Percentiles rank a stretch among this genome's conserved stretches.
Conservation (phyloP, 2,113 vertebrate species). For the Cyprinodon brontotheroides region DNA sequence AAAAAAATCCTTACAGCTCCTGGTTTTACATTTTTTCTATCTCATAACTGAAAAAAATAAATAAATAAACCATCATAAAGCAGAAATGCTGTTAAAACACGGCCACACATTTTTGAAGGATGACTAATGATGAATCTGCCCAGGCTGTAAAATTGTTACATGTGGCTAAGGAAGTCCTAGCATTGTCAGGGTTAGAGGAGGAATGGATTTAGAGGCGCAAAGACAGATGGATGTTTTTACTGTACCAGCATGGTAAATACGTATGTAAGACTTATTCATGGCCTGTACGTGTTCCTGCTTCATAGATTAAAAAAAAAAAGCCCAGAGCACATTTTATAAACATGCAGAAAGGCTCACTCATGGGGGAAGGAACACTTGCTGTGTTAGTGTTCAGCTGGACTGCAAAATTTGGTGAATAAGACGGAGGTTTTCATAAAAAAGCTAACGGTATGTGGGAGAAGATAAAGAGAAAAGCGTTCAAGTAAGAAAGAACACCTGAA, state of each 20-base stretch:
- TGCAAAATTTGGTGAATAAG: not conserved
- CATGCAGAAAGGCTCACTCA: not conserved
- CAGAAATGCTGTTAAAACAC: not conserved
- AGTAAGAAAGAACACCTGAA: constrained; percentile 39
- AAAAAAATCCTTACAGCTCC: not conserved
- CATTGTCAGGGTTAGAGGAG: not conserved
- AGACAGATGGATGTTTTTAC: constrained; percentile 10
- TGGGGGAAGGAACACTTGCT: not conserved
- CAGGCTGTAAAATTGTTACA: not conserved
- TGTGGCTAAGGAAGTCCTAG: not conserved
- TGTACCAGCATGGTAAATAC: constrained; percentile 1
- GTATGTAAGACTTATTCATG: not conserved
- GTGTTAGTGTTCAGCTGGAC: not conserved
- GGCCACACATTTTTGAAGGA: not conserved
- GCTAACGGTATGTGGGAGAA: not conserved
- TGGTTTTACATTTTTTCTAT: not conserved
- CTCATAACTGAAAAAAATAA: not conserved
- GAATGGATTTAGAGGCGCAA: not conserved
- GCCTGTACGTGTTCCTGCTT: not conserved
- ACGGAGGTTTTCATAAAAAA: not conserved
- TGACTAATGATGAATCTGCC: not conserved
- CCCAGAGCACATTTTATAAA: not conserved
- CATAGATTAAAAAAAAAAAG: not conserved
- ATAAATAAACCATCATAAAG: not conserved
- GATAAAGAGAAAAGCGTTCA: not conserved